Evolutionary conservation across 2,113 vertebrate species (phyloP).

Genomic region (Bos taurus): ARS-UCD2.0 NC_037331.1:45466001-45466500

Average conservation of each 20-base stretch:
- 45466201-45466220: not conserved
- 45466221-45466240: not conserved
- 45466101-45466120: conserved; percentile 13
- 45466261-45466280: not conserved
- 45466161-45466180: not conserved
- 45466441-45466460: conserved; percentile 29
- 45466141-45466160: not conserved
- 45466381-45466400: conserved; percentile 26
- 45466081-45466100: conserved; percentile 9
- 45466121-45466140: not conserved
- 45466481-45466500: conserved; percentile 45
- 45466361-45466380: not conserved
- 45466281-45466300: conserved; percentile 28
- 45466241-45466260: conserved; percentile 9
- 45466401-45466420: conserved; percentile 9
- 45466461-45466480: conserved; percentile 59
- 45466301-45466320: conserved; percentile 20
- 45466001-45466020: not conserved
- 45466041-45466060: not conserved
- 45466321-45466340: conserved; percentile 46
- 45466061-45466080: not conserved
- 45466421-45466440: conserved; percentile 17
- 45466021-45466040: not conserved
- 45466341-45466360: conserved; percentile 18
- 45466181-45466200: not conserved